phyloP scores from a whole-genome alignment of 2,113 vertebrate genomes.

The Macroglossus sobrinus region DNA sequence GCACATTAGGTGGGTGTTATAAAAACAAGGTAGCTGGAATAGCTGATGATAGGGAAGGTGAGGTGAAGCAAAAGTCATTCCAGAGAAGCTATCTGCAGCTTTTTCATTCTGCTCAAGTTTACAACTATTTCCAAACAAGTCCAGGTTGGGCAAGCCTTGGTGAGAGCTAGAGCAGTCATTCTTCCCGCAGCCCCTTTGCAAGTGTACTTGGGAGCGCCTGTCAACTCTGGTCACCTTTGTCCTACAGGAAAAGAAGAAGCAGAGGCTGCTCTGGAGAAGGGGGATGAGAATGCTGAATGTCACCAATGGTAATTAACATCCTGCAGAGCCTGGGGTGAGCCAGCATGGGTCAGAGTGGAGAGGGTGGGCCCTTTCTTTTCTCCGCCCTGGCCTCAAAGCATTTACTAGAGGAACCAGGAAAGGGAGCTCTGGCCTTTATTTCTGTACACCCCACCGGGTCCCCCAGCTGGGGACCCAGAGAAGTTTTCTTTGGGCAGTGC shows the following conservation, averaged over 20 bases:
- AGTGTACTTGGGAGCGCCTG: neutral
- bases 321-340: neutral
- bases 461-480: neutral
- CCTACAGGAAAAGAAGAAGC: conserved; percentile 90
- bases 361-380: neutral
- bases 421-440: neutral
- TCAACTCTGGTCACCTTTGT: neutral
- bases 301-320: conserved; percentile 89
- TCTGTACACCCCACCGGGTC: neutral
- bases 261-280: conserved; percentile 86
- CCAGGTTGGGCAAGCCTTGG: neutral
- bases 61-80: neutral
- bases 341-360: neutral
- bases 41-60: neutral
- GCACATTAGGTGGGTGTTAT: neutral
- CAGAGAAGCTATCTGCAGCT: neutral
- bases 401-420: neutral
- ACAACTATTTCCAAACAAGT: neutral
- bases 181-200: neutral
- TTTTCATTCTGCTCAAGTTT: conserved; percentile 4
- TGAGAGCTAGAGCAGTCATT: neutral
- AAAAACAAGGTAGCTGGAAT: neutral
- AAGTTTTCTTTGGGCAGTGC: neutral
- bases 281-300: conserved; percentile 86
- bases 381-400: neutral